Conservation (phyloP, 2,888 invertebrate species). For the Papilio elwesi region DNA sequence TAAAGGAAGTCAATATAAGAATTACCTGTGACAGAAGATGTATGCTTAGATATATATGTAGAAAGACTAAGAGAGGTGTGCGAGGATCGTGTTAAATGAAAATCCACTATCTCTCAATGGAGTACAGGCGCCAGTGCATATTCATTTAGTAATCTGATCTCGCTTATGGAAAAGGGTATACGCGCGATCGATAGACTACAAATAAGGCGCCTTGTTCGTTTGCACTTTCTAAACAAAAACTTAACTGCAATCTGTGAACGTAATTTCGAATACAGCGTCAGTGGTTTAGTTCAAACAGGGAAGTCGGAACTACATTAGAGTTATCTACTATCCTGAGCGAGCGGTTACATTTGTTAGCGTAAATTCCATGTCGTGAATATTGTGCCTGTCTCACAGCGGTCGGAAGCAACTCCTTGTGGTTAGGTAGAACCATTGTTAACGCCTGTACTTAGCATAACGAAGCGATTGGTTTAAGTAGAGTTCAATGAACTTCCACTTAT, state of each 20-base stretch:
- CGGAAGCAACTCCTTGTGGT: constrained; percentile 22
- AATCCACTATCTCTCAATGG: no score
- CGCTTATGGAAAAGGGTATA: no score
- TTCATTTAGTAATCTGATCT: no score
- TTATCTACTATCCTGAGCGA: constrained; percentile 7
- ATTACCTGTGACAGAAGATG: no score
- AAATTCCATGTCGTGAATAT: constrained; percentile 9
- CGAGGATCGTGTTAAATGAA: no score
- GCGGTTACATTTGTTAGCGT: constrained; percentile 3
- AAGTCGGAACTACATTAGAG: constrained; percentile 20
- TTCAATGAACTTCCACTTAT: neutral
- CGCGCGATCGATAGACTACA: no score
- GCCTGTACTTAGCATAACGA: neutral
- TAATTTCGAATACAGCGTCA: neutral
- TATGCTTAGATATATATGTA: no score
- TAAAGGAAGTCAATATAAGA: no score
- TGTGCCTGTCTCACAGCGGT: constrained; percentile 3
- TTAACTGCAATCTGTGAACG: neutral
- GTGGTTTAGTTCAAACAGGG: constrained; percentile 4
- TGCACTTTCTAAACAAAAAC: neutral
- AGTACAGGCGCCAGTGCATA: no score
- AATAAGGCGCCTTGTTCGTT: no score
- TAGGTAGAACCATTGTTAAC: neutral
- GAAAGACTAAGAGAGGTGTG: no score
- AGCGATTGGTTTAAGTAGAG: neutral